phyloP scores from a whole-genome alignment of 2,113 vertebrate species.

The Tychaedon coryphoeus region DNA sequence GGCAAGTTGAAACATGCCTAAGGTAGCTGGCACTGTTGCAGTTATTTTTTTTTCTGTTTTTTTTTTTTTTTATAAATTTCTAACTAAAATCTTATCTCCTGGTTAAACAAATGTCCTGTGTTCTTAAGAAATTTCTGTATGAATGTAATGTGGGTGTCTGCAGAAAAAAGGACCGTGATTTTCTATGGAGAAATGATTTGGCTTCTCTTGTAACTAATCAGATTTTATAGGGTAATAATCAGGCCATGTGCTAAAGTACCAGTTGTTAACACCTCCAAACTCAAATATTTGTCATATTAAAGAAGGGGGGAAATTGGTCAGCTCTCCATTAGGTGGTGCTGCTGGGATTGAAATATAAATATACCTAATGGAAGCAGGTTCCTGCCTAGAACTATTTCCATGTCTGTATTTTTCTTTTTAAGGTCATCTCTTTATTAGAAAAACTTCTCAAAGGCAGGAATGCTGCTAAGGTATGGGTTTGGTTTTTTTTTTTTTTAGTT shows the following conservation, averaged over 20 bases:
- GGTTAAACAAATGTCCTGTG: neutral
- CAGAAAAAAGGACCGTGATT: neutral
- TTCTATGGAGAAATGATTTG: neutral
- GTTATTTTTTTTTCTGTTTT: neutral
- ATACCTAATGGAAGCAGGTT: neutral
- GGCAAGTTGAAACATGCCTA: neutral
- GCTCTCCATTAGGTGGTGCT: constrained; percentile 69
- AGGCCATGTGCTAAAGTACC: neutral
- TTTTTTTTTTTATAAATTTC: neutral
- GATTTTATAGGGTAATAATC: neutral
- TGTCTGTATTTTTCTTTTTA: neutral
- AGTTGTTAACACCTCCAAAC: constrained; percentile 25
- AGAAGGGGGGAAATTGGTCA: neutral
- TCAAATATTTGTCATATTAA: constrained; percentile 5
- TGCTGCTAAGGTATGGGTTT: neutral
- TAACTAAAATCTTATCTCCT: neutral
- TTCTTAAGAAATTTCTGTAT: neutral
- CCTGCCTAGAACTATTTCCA: neutral
- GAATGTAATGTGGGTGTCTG: neutral
- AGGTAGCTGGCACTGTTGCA: neutral
- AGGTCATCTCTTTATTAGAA: neutral
- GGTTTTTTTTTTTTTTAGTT: neutral
- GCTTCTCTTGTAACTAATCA: neutral
- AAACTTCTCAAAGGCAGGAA: neutral
- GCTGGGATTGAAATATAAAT: constrained; percentile 58